These are phyloP conservation scores for Philantomba maxwellii DNA, from an alignment of 2,113 vertebrate species.

Conservation along the genomic window DNA sequence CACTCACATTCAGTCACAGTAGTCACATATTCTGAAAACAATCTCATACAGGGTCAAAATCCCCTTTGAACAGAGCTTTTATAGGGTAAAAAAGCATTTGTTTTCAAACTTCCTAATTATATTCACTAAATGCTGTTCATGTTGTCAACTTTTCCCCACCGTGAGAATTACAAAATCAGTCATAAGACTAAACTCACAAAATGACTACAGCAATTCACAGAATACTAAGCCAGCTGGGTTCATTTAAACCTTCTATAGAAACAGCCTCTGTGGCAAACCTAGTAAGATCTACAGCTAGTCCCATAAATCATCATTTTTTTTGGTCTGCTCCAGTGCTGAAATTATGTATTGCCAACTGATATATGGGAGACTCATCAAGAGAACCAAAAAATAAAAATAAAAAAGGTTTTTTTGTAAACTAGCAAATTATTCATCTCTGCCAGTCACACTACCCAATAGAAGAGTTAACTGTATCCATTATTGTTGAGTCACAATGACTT, in stretches of 20 bases:
- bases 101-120: slow-evolving; percentile 56
- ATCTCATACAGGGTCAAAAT: background rate
- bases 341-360: slow-evolving; percentile 36
- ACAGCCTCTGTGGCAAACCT: background rate
- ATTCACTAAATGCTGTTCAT: slow-evolving; percentile 55
- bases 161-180: slow-evolving; percentile 52
- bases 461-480: background rate
- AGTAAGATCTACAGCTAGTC: background rate
- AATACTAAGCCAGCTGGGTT: slow-evolving; percentile 49
- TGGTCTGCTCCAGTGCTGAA: slow-evolving; percentile 21
- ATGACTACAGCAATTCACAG: slow-evolving; percentile 29
- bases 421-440: background rate
- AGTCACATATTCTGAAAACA: slow-evolving; percentile 1
- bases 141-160: slow-evolving; percentile 50
- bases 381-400: background rate
- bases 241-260: slow-evolving; percentile 49
- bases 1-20: background rate
- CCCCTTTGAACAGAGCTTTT: slow-evolving; percentile 18
- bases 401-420: background rate
- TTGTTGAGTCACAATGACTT: background rate
- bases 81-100: slow-evolving; percentile 39
- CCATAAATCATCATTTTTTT: slow-evolving; percentile 39
- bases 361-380: background rate
- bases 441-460: background rate
- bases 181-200: slow-evolving; percentile 49